These are phyloP conservation scores for Resseliella maxima DNA, from an alignment of 2,888 invertebrate species.

Conservation along the genomic window DNA sequence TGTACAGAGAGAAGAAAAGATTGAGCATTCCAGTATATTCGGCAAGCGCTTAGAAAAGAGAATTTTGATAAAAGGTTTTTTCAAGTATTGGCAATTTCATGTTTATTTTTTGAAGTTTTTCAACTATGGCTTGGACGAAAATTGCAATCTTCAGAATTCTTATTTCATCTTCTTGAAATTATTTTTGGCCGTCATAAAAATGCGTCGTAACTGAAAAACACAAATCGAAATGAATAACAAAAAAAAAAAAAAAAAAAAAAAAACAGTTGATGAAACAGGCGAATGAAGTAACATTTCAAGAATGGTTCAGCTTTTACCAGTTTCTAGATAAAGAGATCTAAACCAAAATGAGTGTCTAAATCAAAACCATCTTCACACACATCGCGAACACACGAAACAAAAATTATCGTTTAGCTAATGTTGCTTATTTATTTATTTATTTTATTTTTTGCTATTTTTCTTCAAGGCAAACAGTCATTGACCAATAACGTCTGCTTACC, in stretches of 20 bases:
- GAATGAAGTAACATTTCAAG: background rate
- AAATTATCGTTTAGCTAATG: conserved; percentile 42
- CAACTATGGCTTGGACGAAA: background rate
- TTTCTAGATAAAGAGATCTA: background rate
- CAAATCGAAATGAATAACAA: no score
- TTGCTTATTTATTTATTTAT: conserved; percentile 56
- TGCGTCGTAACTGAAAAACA: background rate
- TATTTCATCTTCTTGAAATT: background rate
- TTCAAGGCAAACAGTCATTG: conserved; percentile 57
- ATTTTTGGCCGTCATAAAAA: conserved; percentile 23
- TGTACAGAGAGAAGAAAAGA: background rate
- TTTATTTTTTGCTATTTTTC: conserved; percentile 28
- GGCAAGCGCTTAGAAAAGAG: conserved; percentile 41
- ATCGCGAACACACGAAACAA: conserved; percentile 56
- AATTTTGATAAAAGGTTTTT: no score
- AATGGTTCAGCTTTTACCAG: conserved; percentile 38
- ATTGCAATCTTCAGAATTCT: conserved; percentile 29
- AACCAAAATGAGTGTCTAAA: background rate
- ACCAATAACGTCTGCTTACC: conserved; percentile 57
- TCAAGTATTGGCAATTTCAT: no score
- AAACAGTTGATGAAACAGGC: background rate
- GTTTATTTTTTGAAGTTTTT: no score
- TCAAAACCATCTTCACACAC: background rate
- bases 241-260: no score
- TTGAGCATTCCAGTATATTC: background rate